Percentiles rank a stretch among this genome's conserved stretches.
Conservation (phyloP, 2,797 vertebrate species). For the Phyllotis vaccarum region DNA sequence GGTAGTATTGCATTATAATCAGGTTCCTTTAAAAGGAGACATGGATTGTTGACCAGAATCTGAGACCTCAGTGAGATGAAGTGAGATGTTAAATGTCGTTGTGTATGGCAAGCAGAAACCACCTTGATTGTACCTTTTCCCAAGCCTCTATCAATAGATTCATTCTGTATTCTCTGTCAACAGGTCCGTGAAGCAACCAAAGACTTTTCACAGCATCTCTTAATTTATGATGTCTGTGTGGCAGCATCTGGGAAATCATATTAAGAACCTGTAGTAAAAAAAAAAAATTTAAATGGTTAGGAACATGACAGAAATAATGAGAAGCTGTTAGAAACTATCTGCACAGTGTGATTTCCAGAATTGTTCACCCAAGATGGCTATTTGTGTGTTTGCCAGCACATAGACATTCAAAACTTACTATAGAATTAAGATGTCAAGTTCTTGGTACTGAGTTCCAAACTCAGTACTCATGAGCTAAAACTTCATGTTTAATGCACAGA, state of each 20-base stretch:
- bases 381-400: not conserved
- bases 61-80: not conserved
- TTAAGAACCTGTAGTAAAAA: not conserved
- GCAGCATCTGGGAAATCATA: not conserved
- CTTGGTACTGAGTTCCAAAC: not conserved
- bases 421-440: not conserved
- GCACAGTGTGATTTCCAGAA: not conserved
- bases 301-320: not conserved
- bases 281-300: not conserved
- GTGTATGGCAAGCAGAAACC: not conserved
- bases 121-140: fast-evolving
- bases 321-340: slow-evolving; percentile 11
- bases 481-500: not conserved
- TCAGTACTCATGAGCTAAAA: too few species aligned
- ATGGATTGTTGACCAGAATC: not conserved
- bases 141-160: not conserved
- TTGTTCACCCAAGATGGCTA: not conserved
- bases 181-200: not conserved
- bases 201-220: not conserved
- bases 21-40: not conserved
- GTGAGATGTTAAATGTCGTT: not conserved
- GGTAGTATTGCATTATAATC: not conserved
- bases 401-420: not conserved
- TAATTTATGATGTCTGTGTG: not conserved
- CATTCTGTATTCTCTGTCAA: not conserved